Base-by-base conservation (phyloP, 2,797 vertebrate genomes). In the Cheirogaleus major region DNA sequence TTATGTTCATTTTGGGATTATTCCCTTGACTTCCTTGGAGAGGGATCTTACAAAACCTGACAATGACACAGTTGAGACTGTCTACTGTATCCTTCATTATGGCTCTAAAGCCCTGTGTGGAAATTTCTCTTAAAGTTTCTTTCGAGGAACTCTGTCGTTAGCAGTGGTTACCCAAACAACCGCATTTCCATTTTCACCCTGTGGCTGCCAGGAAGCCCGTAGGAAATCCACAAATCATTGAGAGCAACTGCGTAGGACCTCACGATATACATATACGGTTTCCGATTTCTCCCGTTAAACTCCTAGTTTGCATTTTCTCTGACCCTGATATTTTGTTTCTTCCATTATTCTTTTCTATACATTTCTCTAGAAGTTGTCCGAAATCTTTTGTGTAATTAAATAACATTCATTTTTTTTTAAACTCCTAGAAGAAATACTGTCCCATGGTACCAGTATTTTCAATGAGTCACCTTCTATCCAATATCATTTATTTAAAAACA, bases 281-380 rank as follows among this genome's bases (percentile, higher is more conserved):
- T 88, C 65, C 7, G 7, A 18, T 32, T 69, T 84, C 87, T 61
- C 70, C 25, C 67, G 75, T 63, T 13, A 35, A 94, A 43, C 2
- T 10, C 41, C 76, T 63, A 50, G 52, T 61, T 89, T 48, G 30
- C 3, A 86, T 93, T 93, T 93, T 89, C 86, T 79, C 52, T 41
- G 23, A 75, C 5, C 7, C 45, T 7, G 17, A 23, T 22, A 52
- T 79, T 30, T 57, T 96, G 79, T 89, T 41, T 70, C 30, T 70
- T 69, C 81, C 63, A 57, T 78, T 35, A 81, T 48, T 78, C 72
- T 75, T 85, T 93, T 87, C 59, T n/a, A 48, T 30, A 70, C 23
- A 15, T 63, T 84, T 85, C 72, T 97, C n/a, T 76, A 93, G n/a
- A 93, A 93, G 92, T 75, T 61, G 79, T 30, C 32, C 93, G 27